phyloP scores from a whole-genome alignment of 2,113 vertebrate species.

The Gymnorhina tibicen region DNA sequence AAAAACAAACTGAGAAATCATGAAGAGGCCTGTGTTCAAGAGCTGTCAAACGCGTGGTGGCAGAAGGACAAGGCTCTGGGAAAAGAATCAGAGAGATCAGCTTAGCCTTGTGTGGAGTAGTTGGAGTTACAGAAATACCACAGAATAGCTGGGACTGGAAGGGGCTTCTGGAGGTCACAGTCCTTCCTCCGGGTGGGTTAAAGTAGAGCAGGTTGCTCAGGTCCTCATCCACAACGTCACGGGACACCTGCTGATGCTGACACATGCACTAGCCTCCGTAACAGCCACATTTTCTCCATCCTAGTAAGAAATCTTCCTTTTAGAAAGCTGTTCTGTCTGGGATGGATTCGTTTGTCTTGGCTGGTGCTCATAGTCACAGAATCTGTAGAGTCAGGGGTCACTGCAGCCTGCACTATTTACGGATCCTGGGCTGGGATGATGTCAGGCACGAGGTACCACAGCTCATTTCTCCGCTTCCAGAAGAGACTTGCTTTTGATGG shows the following conservation, averaged over 20 bases:
- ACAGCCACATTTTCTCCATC: not conserved
- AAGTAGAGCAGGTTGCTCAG: not conserved
- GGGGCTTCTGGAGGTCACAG: not conserved
- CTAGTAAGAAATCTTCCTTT: conserved; percentile 25
- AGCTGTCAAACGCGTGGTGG: not conserved
- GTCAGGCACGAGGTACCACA: not conserved
- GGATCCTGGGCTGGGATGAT: not conserved
- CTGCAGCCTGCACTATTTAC: not conserved
- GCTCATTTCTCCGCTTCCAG: not conserved
- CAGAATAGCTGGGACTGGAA: not conserved
- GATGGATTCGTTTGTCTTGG: not conserved
- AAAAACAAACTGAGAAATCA: not conserved
- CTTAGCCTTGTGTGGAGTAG: not conserved
- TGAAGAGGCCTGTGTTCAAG: not conserved
- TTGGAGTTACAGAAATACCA: not conserved
- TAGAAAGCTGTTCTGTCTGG: not conserved
- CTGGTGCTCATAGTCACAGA: not conserved
- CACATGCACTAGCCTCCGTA: not conserved
- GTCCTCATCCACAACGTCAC: not conserved
- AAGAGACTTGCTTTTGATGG: not conserved
- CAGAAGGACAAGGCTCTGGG: not conserved
- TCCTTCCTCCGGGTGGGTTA: not conserved
- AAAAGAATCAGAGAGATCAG: not conserved
- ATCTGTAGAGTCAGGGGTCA: not conserved
- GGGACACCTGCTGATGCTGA: not conserved